Conservation (phyloP, 2,797 vertebrate genomes). For the Stomatorhinus walkeri region DNA sequence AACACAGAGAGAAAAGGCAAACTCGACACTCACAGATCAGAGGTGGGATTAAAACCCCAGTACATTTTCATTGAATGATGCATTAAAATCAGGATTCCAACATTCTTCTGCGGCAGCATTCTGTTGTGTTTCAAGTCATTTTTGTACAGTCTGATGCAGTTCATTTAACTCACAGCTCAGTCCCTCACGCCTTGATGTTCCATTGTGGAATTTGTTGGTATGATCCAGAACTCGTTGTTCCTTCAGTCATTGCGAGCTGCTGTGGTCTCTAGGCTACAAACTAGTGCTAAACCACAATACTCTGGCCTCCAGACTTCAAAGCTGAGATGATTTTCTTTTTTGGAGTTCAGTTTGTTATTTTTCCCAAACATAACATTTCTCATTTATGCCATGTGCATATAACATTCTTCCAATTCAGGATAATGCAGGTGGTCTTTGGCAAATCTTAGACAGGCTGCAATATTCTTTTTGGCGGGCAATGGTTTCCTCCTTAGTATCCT, state of each 20-base stretch:
- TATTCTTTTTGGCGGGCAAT: slow-evolving; percentile 3
- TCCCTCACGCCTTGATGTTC: background rate
- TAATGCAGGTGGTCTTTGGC: background rate
- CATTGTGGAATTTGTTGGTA: background rate
- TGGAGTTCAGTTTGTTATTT: background rate
- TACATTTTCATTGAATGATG: background rate
- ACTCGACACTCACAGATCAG: background rate
- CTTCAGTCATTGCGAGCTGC: background rate
- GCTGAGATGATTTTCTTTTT: background rate
- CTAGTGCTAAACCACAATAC: background rate
- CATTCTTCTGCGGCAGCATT: background rate
- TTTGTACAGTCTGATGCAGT: background rate
- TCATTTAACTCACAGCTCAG: background rate
- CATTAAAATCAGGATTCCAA: background rate
- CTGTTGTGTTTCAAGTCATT: background rate
- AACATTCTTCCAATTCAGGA: background rate
- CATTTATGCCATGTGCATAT: slow-evolving; percentile 1
- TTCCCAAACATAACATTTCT: slow-evolving; percentile 4
- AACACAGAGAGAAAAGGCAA: background rate
- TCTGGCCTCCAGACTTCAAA: background rate
- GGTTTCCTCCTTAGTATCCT: background rate
- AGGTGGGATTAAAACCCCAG: background rate
- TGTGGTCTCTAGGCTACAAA: background rate
- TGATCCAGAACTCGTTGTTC: background rate
- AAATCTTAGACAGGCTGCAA: background rate